Base-by-base conservation (phyloP, 2,113 vertebrate species). In the Eurystomus gularis region DNA sequence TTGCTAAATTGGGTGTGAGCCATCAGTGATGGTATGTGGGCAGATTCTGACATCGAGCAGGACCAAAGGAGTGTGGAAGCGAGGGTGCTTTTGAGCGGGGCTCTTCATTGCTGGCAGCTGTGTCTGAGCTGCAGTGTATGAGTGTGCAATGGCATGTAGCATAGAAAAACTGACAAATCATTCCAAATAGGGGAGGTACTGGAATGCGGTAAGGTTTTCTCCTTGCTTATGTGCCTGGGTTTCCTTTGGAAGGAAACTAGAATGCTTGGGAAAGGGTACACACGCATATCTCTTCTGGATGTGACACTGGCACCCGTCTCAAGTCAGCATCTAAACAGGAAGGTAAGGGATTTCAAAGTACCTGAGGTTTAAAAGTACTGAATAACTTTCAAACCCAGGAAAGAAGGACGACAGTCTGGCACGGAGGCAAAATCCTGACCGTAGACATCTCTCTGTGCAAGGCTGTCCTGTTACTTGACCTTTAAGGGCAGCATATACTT, bases 111-210 rank as follows among this genome's bases (percentile, higher is more conserved):
- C 61, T 71, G 37, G 11, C 66, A 62, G 29, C 48, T 40, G 6
- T 62, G 16, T 61, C 55, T 49, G 28, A 29, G 46, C 35, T 86
- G 35, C 42, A 73, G 19, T 15, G 31, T 35, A 70, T 28, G 11
- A 65, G 46, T 31, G 15, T n/a, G 61, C 31, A n/a, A 4, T 16
- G 35, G 17, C 2, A 1, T 33, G 44, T 71, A 48, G 13, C 54
- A 89, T 61, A 70, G 68, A 60, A 79, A 90, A 82, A 15, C 18
- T 20, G 31, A 33, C 28, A 26, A 37, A 17, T 79, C 12, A 12
- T 46, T 82, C 21, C 65, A 17, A n/a, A 2, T 2, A 1, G 0
- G 17, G 16, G 7, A 37, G 9, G 0, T 76, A 40, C n/a, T 65
- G 7, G 70, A 64, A 42, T 35, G 12, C 48, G 37, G 24, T 72